A percentile compares a stretch with the other conserved stretches of the same genome.
These are phyloP conservation scores for Stylophora pistillata DNA, from an alignment of 64 coral and sea anemone species.

Conservation along the genomic window DNA sequence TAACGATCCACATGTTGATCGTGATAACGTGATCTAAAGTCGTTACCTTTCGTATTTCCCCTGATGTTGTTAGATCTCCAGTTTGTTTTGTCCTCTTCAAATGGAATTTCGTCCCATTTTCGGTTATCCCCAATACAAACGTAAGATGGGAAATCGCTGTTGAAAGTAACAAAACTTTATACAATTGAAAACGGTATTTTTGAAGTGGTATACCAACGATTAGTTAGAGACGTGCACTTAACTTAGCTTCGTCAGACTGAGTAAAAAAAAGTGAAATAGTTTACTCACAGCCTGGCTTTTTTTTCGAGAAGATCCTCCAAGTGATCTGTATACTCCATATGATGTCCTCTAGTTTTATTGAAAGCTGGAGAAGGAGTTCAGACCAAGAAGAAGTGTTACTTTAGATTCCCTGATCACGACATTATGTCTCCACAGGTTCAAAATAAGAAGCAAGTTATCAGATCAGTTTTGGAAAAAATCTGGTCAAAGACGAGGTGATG, in stretches of 20 bases:
- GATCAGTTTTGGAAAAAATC: too few relatives aligned
- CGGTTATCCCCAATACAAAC: not conserved
- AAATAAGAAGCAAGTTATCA: too few relatives aligned
- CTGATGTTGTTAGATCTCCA: not conserved
- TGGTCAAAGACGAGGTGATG: too few relatives aligned
- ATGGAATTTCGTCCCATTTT: not conserved
- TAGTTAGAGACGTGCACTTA: not conserved
- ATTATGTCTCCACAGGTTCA: too few relatives aligned
- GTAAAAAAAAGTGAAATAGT: not conserved
- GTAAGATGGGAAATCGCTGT: not conserved
- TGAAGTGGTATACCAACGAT: too few relatives aligned
- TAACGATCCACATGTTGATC: not conserved
- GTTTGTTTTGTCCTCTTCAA: not conserved
- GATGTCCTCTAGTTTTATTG: conserved; percentile 71
- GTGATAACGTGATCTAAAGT: not conserved
- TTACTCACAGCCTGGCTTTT: conserved; percentile 8
- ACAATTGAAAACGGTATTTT: not conserved
- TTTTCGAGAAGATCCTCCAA: conserved; percentile 63
- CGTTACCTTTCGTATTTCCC: not conserved
- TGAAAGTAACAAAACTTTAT: not conserved
- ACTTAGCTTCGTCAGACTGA: not conserved
- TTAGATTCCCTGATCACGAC: too few relatives aligned
- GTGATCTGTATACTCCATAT: conserved; percentile 73
- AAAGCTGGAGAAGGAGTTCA: conserved; percentile 47
- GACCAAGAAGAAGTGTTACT: not conserved